Evolutionary conservation across 2,888 invertebrate species (phyloP).

Genomic region (Apomyelois bistriatella): DNA sequence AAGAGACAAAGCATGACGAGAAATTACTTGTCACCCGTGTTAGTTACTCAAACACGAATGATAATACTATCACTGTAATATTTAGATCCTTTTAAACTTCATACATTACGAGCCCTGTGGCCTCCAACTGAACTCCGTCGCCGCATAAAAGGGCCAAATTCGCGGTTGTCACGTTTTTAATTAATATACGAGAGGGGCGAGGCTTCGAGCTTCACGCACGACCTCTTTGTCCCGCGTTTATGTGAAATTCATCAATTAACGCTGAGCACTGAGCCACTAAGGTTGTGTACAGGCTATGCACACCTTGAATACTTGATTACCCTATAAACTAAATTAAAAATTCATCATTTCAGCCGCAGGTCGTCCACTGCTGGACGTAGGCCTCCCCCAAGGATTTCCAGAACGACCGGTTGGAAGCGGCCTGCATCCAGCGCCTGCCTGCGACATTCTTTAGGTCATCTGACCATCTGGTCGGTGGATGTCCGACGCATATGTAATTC

Average conservation of each 20-base stretch:
- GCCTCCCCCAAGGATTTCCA: no score
- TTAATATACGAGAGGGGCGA: constrained; percentile 66
- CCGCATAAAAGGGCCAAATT: constrained; percentile 61
- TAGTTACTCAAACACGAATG: neutral
- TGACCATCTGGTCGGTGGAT: no score
- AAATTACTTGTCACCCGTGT: no score
- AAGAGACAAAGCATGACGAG: no score
- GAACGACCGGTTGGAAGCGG: no score
- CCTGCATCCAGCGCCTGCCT: no score
- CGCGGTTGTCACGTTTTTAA: constrained; percentile 72
- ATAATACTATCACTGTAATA: constrained; percentile 20
- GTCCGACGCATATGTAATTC: no score
- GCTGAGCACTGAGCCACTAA: constrained; percentile 18
- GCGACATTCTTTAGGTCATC: no score
- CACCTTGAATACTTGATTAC: no score
- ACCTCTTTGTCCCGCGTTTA: constrained; percentile 41
- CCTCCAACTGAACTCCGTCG: constrained; percentile 35
- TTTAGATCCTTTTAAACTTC: constrained; percentile 37
- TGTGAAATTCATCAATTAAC: constrained; percentile 63
- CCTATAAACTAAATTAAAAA: no score
- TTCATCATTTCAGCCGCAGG: no score
- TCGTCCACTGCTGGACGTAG: no score
- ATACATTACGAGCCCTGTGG: constrained; percentile 32
- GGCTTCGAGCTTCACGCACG: constrained; percentile 40
- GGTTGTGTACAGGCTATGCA: neutral